A percentile compares a stretch with the other conserved stretches of the same genome.
Evolutionary conservation across 2,888 invertebrate genomes (phyloP).

Genomic region (Homarus gammarus): DNA sequence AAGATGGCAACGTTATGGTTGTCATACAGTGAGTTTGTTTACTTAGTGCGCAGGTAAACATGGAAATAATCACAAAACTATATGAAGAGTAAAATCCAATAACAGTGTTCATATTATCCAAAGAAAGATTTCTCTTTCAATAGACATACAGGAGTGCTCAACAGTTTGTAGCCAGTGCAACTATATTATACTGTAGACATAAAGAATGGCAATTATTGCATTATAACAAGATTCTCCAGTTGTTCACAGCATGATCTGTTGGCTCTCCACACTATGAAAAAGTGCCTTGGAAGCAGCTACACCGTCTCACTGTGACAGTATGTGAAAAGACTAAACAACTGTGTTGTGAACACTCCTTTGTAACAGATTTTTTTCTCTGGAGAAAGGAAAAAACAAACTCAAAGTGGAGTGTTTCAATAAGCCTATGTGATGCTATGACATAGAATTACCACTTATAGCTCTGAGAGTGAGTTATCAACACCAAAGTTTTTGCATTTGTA

Average conservation of each 20-base stretch:
- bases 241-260: not conserved
- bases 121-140: not conserved
- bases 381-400: not conserved
- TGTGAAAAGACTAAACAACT: not conserved
- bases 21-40: not conserved
- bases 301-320: not conserved
- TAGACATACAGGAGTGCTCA: not conserved
- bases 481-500: conserved; percentile 66
- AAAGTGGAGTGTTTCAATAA: not conserved
- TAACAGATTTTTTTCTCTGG: conserved; percentile 2
- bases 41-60: not conserved
- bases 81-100: not conserved
- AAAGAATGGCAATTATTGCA: not conserved
- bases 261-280: conserved; percentile 23
- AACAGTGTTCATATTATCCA: not conserved
- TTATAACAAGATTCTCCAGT: not conserved
- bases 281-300: conserved; percentile 24
- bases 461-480: conserved; percentile 38
- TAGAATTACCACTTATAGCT: conserved; percentile 18
- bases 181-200: not conserved
- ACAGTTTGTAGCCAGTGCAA: conserved; percentile 1
- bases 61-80: not conserved
- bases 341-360: conserved; percentile 7
- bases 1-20: conserved; percentile 14
- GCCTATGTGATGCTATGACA: conserved; percentile 22